Base-by-base conservation (phyloP, 2,797 vertebrate genomes). In the Oryzias sinensis region DNA sequence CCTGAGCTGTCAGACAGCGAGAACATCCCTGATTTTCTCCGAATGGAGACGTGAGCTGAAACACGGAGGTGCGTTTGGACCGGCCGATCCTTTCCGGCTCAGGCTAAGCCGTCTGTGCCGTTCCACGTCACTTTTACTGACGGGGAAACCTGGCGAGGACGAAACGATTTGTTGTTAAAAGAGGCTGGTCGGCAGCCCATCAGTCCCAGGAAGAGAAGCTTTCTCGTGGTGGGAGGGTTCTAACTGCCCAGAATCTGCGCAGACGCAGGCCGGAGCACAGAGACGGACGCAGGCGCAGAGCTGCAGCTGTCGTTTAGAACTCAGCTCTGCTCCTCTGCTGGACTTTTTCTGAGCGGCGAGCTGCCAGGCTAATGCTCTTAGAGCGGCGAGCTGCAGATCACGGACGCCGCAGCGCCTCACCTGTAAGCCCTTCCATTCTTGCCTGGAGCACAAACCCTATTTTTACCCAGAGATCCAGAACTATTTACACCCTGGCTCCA, bases 151-250 rank as follows among this genome's bases (percentile, higher is more conserved):
- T 62, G 29, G 49, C 49, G 43, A 61, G 64, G 29, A 63, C 9
- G 5, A 33, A 33, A 33, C 8, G 29, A 8, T 37, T 1, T 56
- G 4, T 40, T 53, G 53, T 42, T 55, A 50, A 52, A n/a, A 60
- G 44, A 49, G 48, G 47, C 44, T n/a, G 24, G 33, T 16, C 63
- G 55, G 57, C 18, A 48, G 58, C 53, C 47, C 63, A 5, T 62
- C 16, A 8, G 57, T 82, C 81, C 60, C 62, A 79, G 62, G 46
- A 80, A 77, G 82, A 70, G 76, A 87, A 85, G 75, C 56, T 57
- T 41, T 60, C 46, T 77, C 42, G 2, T 11, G 9, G 56, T 27
- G 44, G 52, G 62, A 70, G 77, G 70, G 53, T 74, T 82, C 84
- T 88, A 86, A 89, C 74, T 76, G 43, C 56, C 83, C 86, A 81